Evolutionary conservation across 2,113 vertebrate genomes (phyloP).

Genomic region (Neodontobutis hainanensis): DNA sequence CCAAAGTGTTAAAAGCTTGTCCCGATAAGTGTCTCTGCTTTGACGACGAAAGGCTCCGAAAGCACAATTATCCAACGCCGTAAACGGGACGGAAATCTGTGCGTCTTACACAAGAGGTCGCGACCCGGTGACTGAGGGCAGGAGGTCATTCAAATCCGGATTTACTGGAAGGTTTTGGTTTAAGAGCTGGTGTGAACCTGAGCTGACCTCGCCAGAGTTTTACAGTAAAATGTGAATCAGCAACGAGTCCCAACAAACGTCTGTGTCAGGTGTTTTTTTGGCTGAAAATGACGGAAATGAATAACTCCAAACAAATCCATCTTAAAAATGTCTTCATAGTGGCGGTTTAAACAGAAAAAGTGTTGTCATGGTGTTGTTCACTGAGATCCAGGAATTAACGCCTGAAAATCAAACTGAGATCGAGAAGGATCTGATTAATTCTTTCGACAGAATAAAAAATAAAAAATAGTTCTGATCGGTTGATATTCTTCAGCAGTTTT

Average conservation of each 20-base stretch:
- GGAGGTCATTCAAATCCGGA: constrained; percentile 22
- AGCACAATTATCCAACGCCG: constrained; percentile 42
- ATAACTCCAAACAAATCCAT: no score
- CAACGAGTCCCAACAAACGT: background rate
- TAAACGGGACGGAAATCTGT: constrained; percentile 5
- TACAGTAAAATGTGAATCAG: background rate
- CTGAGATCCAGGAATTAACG: no score
- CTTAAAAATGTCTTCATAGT: no score
- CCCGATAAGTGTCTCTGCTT: constrained; percentile 58
- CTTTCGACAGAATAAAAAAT: no score
- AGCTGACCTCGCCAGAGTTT: background rate
- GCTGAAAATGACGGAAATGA: background rate
- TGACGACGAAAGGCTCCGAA: constrained; percentile 27
- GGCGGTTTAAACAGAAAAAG: no score
- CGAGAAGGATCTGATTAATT: no score
- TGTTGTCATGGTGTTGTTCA: no score
- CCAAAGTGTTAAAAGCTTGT: constrained; percentile 69
- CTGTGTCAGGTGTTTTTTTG: background rate
- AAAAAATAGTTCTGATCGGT: no score
- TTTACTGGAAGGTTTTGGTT: constrained; percentile 1
- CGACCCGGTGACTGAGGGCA: constrained; percentile 18
- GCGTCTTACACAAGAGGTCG: constrained; percentile 48
- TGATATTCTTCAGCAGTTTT: no score
- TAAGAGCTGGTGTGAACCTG: constrained; percentile 28
- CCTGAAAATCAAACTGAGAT: no score